These are phyloP conservation scores for Lota lota DNA, from an alignment of 2,113 vertebrate genomes.

Conservation along the genomic window DNA sequence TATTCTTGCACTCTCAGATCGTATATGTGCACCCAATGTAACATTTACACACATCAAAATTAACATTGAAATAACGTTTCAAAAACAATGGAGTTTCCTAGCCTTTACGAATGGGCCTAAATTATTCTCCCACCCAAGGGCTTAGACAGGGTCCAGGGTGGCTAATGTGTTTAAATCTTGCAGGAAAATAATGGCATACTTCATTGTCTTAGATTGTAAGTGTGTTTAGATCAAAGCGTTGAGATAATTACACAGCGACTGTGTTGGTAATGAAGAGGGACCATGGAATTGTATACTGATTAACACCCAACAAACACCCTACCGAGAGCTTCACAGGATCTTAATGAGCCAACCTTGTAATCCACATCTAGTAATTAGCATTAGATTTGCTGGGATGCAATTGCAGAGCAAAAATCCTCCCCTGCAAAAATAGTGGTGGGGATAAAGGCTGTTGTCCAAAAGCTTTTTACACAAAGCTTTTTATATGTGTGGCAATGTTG, in stretches of 20 bases:
- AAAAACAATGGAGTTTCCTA: too few relatives aligned
- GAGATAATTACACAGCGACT: conserved; percentile 10
- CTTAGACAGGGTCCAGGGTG: too few relatives aligned
- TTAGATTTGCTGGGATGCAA: conserved; percentile 17
- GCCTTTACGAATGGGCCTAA: too few relatives aligned
- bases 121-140: too few relatives aligned
- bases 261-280: conserved; percentile 13
- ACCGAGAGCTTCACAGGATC: neutral
- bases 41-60: too few relatives aligned
- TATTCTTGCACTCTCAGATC: too few relatives aligned
- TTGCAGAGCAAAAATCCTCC: conserved; percentile 24
- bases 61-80: too few relatives aligned
- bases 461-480: too few relatives aligned
- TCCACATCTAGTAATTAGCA: conserved; percentile 28
- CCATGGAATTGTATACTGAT: conserved; percentile 14
- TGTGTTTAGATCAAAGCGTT: neutral
- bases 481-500: too few relatives aligned
- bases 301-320: conserved; percentile 12
- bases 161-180: too few relatives aligned
- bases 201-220: neutral
- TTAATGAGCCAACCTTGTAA: conserved; percentile 16
- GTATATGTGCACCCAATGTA: too few relatives aligned
- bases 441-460: too few relatives aligned
- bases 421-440: neutral
- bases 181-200: neutral